These are phyloP conservation scores for Lepus townsendii DNA, from an alignment of 2,797 vertebrate genomes.

Conservation along the genomic window DNA sequence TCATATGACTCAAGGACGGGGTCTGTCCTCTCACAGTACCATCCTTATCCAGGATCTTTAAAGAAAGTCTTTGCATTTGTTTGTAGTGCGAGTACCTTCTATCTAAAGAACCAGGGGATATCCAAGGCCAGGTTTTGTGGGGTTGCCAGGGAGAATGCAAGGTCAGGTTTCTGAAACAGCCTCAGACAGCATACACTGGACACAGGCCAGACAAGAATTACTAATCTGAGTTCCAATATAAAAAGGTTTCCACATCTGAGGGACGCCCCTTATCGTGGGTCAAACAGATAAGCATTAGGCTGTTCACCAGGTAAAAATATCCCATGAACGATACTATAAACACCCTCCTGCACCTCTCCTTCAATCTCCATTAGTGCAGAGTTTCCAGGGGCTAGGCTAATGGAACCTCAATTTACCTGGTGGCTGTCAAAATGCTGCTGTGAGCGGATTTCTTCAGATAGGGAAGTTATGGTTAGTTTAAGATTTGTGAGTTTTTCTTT, in stretches of 20 bases:
- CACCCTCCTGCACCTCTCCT: too few relatives aligned
- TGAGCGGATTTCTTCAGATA: constrained; percentile 3
- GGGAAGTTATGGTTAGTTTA: not conserved
- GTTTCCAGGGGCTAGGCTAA: too few relatives aligned
- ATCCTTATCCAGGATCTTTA: not conserved
- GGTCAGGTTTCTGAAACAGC: too few relatives aligned
- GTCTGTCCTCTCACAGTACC: not conserved
- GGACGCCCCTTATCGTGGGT: not conserved
- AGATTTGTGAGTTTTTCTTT: too few relatives aligned
- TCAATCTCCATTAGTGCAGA: not conserved
- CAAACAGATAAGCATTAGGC: too few relatives aligned
- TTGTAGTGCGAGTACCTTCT: not conserved
- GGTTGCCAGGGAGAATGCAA: not conserved
- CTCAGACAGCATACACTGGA: not conserved
- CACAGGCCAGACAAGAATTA: not conserved
- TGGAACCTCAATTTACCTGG: not conserved
- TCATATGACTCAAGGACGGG: not conserved
- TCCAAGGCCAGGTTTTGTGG: not conserved
- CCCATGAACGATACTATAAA: not conserved
- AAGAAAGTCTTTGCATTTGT: not conserved
- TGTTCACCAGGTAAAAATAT: not conserved
- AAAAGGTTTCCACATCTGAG: not conserved
- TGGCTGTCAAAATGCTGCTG: not conserved
- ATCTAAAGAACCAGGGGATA: not conserved
- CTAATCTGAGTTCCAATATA: not conserved